A percentile compares a stretch with the other conserved stretches of the same genome.
phyloP scores from a whole-genome alignment of 2,113 vertebrate genomes.

The Ochotona curzoniae region DNA sequence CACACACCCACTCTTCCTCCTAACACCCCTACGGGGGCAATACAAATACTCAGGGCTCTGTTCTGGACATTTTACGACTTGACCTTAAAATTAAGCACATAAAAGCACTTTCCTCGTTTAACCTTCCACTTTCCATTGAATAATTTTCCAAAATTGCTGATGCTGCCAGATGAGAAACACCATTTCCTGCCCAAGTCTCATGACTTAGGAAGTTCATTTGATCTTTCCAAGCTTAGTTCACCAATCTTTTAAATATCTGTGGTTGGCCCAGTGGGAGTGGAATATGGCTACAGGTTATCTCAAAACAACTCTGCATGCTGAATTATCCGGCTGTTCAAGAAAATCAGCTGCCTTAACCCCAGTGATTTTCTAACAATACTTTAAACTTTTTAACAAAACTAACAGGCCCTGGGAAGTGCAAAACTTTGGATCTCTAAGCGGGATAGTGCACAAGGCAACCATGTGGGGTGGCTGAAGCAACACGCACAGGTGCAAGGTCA shows the following conservation, averaged over 20 bases:
- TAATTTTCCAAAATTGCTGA: background rate
- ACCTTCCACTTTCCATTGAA: background rate
- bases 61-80: background rate
- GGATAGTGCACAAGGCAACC: background rate
- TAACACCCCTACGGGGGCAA: background rate
- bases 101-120: background rate
- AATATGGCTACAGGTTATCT: background rate
- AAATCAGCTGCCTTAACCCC: background rate
- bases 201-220: background rate
- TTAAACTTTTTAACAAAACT: background rate
- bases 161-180: background rate
- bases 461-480: fast-evolving
- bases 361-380: background rate
- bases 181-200: background rate
- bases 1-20: background rate
- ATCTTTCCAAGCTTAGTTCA: background rate
- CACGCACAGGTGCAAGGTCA: background rate
- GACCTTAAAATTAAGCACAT: background rate
- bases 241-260: background rate
- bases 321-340: background rate
- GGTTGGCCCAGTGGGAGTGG: background rate
- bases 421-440: background rate
- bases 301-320: background rate
- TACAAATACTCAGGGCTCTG: background rate
- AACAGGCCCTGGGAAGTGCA: background rate